These are phyloP conservation scores for Terrapene triunguis DNA, from an alignment of 2,113 vertebrate genomes.

Conservation along the genomic window DNA sequence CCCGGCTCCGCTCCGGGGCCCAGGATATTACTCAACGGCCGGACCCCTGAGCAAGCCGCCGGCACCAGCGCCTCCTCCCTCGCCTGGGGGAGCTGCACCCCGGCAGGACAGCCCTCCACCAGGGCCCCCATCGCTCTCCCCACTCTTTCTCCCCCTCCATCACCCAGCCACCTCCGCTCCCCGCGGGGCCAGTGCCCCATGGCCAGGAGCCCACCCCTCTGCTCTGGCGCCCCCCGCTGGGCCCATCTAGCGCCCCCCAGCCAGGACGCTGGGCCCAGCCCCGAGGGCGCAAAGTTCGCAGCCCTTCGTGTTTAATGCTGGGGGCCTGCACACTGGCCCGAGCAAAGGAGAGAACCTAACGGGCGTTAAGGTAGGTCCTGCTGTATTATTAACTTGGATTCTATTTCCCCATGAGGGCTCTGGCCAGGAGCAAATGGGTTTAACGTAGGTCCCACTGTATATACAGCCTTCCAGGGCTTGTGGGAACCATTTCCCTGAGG, in stretches of 20 bases:
- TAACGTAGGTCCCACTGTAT: not conserved
- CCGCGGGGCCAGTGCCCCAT: not conserved
- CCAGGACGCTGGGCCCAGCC: not conserved
- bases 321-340: not conserved
- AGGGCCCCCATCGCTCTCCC: not conserved
- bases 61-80: not conserved
- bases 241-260: too few relatives aligned
- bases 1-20: not conserved
- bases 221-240: not conserved
- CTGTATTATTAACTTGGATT: not conserved
- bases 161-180: not conserved
- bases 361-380: slow-evolving; percentile 66
- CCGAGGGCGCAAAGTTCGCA: not conserved
- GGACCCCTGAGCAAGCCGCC: slow-evolving; percentile 1
- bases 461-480: not conserved
- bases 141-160: not conserved
- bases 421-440: not conserved
- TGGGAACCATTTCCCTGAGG: not conserved
- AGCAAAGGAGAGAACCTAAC: not conserved
- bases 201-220: not conserved
- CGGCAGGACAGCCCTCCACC: not conserved
- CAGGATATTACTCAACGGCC: slow-evolving; percentile 13
- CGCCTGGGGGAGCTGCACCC: not conserved
- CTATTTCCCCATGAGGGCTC: not conserved
- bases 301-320: not conserved